These are phyloP conservation scores for Meteorus cinctellus DNA, from an alignment of 2,888 invertebrate species.

Conservation along the genomic window DNA sequence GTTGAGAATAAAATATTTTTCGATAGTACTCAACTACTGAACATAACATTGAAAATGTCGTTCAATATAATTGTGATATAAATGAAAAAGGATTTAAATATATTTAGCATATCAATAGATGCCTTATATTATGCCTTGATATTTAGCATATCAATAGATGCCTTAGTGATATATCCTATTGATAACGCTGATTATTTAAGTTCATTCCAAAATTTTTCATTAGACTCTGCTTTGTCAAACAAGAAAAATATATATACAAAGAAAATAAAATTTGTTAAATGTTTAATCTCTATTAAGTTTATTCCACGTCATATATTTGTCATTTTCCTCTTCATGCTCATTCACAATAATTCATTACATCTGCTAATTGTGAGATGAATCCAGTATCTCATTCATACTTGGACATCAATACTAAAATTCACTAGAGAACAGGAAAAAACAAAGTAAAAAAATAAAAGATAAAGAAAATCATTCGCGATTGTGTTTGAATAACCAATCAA, in stretches of 20 bases:
- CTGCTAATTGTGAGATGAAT: not conserved
- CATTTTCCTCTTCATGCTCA: not conserved
- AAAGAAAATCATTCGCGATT: not conserved
- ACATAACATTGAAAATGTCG: too few relatives aligned
- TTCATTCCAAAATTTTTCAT: too few relatives aligned
- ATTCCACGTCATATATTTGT: not conserved
- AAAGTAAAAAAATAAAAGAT: not conserved
- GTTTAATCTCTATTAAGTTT: not conserved
- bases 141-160: too few relatives aligned
- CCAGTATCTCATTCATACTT: not conserved
- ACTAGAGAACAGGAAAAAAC: not conserved
- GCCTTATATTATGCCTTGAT: too few relatives aligned
- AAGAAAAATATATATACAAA: slow-evolving; percentile 40
- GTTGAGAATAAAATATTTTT: too few relatives aligned
- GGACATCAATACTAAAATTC: not conserved
- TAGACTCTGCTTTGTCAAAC: slow-evolving; percentile 33
- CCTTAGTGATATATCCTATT: too few relatives aligned
- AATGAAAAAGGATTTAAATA: too few relatives aligned
- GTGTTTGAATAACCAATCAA: not conserved
- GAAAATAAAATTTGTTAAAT: not conserved
- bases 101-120: too few relatives aligned
- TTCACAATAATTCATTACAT: not conserved
- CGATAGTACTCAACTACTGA: too few relatives aligned
- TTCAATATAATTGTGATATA: too few relatives aligned
- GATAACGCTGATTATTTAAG: too few relatives aligned